Percentiles rank a stretch among this genome's conserved stretches.
Evolutionary conservation across 2,888 invertebrate genomes (phyloP).

Genomic region (Nebria brevicollis): DNA sequence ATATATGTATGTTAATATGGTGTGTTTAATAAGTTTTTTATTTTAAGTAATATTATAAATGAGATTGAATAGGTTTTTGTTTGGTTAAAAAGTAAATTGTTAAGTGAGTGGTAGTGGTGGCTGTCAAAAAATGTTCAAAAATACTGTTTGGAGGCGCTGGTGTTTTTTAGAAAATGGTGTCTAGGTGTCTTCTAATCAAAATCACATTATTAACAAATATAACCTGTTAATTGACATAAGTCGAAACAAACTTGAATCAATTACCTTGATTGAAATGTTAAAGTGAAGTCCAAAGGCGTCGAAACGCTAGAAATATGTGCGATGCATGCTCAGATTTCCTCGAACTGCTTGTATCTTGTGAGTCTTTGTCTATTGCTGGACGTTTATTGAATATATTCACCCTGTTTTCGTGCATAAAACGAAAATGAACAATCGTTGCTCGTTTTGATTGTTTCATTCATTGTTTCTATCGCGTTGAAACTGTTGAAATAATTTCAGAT

Average conservation of each 20-base stretch:
- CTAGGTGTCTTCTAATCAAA: conserved; percentile 44
- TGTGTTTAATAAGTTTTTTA: not conserved
- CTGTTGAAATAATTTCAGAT: conserved; percentile 67
- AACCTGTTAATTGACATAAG: conserved; percentile 31
- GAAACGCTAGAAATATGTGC: conserved; percentile 73
- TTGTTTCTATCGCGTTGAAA: conserved; percentile 17
- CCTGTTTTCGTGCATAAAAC: not conserved
- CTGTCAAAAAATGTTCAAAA: not conserved
- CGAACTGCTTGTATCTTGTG: conserved; percentile 87
- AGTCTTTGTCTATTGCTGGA: conserved; percentile 59
- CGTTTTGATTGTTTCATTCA: conserved; percentile 16
- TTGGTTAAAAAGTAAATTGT: not conserved
- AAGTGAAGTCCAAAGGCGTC: conserved; percentile 32
- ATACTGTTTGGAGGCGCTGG: not conserved
- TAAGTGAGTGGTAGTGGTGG: not conserved
- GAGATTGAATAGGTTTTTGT: not conserved
- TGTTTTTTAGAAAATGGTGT: conserved; percentile 40
- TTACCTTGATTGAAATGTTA: conserved; percentile 35
- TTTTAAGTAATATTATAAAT: not conserved
- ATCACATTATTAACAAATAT: conserved; percentile 41
- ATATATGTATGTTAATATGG: not conserved
- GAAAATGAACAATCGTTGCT: too few relatives aligned
- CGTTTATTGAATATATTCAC: not conserved
- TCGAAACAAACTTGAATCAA: conserved; percentile 13
- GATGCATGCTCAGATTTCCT: conserved; percentile 95